Evolutionary conservation across 1,140 invertebrate species (phyloP).

Genomic region (Druon quercuslanigerum): DNA sequence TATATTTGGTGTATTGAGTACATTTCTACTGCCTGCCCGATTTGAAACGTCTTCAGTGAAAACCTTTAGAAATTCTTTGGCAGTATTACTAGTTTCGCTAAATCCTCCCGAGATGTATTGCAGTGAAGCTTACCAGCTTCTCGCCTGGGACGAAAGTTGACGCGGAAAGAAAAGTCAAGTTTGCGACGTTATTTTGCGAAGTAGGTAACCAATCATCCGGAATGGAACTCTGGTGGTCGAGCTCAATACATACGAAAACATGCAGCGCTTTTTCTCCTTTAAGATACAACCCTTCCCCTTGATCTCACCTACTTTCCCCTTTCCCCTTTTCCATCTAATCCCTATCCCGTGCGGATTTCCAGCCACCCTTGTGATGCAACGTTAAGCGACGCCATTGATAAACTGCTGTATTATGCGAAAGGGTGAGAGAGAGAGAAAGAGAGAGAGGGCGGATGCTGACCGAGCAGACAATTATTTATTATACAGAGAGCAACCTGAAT

Average conservation of each 20-base stretch:
- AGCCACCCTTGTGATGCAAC: conserved; percentile 15
- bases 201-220: conserved; percentile 22
- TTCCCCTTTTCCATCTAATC: neutral
- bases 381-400: conserved; percentile 18
- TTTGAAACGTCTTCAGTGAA: neutral
- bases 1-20: neutral
- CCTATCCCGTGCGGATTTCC: neutral
- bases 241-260: conserved; percentile 13
- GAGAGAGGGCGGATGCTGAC: neutral
- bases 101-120: conserved; percentile 1
- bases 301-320: neutral
- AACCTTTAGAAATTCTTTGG: conserved; percentile 6
- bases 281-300: neutral
- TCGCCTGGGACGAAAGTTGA: conserved; percentile 1
- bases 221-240: conserved; percentile 14
- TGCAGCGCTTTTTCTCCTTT: neutral
- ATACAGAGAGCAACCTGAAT: conserved; percentile 8
- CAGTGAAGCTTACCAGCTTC: conserved; percentile 1
- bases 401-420: conserved; percentile 21
- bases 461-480: conserved; percentile 23
- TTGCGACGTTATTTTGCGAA: conserved; percentile 10
- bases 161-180: conserved; percentile 20
- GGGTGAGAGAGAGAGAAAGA: neutral
- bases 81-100: neutral
- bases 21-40: neutral